Percentiles rank a stretch among this genome's conserved stretches.
These are phyloP conservation scores for Hyalella azteca DNA, from an alignment of 2,888 invertebrate species.

Conservation along the genomic window DNA sequence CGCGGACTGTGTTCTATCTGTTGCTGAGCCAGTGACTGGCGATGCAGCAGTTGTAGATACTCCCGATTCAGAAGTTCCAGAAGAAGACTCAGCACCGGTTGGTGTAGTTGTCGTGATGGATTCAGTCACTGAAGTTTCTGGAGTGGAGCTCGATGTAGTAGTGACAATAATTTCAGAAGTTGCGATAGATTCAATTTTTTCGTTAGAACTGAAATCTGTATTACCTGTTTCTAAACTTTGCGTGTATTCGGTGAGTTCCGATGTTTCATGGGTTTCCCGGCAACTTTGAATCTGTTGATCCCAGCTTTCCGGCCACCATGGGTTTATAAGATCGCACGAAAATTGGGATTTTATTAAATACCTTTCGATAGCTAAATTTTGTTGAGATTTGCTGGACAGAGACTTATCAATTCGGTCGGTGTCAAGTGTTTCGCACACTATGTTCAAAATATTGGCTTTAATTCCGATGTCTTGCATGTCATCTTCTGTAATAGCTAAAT, in stretches of 20 bases:
- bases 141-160: too few relatives aligned
- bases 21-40: neutral
- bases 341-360: neutral
- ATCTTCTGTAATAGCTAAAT: neutral
- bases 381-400: neutral
- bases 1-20: neutral
- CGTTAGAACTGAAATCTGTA: too few relatives aligned
- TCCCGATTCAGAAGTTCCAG: neutral
- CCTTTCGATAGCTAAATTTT: neutral
- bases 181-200: too few relatives aligned
- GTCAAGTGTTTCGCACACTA: neutral
- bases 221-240: too few relatives aligned
- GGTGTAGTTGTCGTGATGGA: neutral
- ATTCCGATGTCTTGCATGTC: neutral
- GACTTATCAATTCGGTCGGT: neutral
- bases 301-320: slow-evolving; percentile 25
- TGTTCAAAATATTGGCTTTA: neutral
- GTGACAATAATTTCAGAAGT: too few relatives aligned
- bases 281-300: neutral
- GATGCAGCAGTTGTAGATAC: neutral
- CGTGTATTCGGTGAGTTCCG: too few relatives aligned
- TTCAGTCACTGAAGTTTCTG: neutral
- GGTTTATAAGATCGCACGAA: neutral
- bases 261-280: too few relatives aligned
- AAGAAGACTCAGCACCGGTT: neutral